Base-by-base conservation (phyloP, 1,140 invertebrate species). In the Aphelenchoides fujianensis region DNA sequence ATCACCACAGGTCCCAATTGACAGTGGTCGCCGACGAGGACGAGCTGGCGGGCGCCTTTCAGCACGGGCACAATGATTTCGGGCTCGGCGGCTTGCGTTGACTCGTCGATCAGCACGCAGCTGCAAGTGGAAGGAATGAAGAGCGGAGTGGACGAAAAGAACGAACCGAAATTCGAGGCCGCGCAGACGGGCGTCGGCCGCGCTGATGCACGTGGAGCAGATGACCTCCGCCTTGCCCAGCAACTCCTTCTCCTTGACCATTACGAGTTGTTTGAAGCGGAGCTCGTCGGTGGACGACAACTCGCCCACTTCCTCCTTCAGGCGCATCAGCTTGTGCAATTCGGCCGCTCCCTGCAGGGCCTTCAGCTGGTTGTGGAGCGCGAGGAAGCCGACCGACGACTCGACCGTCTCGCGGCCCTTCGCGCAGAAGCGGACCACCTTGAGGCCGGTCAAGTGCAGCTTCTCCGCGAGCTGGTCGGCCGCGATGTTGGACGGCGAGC, bases 401-500 rank as follows among this genome's bases (percentile, higher is more conserved):
- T 97, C 96, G 77, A 98, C 95, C 0, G 95, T 94, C 86, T 99
- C 97, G 41, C 97, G 88, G 0, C 94, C 96, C 86, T 98, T 98
- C 9, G 97, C 96, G 86, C 95, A 98, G 0, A 99, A 87, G 1
- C 97, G 89, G 0, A 98, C 93, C 3, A 97, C 89, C 86, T 98
- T 98, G 12, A 99, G 87, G 52, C 95, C 96, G 23, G 95, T 98
- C 75, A 91, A 89, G 85, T 99, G 95, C 59, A 99, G 97, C 85
- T 98, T 99, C 85, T 98, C 95, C 0, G 96, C 97, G 1, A 99
- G 87, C 82, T 99, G 97, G 86, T 99, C 97, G 0, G 99, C 97
- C 53, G 97, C 97, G 7, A 96, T 99, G 83, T 99, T 99, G 23
- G 93, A 96, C 0, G 97, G 97, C 1, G 96, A 96, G 86, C 96